Conservation (phyloP, 2,797 vertebrate genomes). For the Cheirogaleus major region DNA sequence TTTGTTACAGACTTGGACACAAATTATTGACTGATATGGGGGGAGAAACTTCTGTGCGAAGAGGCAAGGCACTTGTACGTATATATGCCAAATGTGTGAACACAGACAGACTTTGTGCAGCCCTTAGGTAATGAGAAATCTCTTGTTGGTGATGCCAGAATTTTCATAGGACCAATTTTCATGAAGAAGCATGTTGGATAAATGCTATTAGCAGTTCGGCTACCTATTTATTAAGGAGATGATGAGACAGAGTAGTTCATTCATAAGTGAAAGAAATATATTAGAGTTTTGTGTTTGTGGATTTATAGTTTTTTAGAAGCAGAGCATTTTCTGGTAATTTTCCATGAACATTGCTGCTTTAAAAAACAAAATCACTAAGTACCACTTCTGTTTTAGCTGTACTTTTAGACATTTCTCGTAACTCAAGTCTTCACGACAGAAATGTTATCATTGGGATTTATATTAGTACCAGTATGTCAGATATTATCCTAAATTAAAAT, state of each 20-base stretch:
- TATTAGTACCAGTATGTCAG: neutral
- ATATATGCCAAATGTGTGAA: fast-evolving
- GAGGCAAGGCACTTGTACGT: neutral
- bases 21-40: neutral
- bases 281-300: neutral
- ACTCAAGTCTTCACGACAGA: neutral
- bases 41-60: neutral
- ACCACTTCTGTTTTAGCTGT: neutral
- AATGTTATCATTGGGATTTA: neutral
- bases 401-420: neutral
- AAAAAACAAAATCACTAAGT: neutral
- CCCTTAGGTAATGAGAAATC: neutral
- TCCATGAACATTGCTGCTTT: neutral
- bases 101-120: neutral
- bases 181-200: neutral
- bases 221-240: neutral
- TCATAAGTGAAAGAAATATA: neutral
- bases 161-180: neutral
- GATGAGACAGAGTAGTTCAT: neutral
- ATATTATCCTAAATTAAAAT: neutral
- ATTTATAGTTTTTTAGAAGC: neutral
- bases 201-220: neutral
- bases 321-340: conserved; percentile 24
- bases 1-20: neutral
- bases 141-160: neutral